Evolutionary conservation across 2,113 vertebrate species (phyloP), one percentile per base, ranked within the genome.

Genomic region (Halichoeres trimaculatus): DNA sequence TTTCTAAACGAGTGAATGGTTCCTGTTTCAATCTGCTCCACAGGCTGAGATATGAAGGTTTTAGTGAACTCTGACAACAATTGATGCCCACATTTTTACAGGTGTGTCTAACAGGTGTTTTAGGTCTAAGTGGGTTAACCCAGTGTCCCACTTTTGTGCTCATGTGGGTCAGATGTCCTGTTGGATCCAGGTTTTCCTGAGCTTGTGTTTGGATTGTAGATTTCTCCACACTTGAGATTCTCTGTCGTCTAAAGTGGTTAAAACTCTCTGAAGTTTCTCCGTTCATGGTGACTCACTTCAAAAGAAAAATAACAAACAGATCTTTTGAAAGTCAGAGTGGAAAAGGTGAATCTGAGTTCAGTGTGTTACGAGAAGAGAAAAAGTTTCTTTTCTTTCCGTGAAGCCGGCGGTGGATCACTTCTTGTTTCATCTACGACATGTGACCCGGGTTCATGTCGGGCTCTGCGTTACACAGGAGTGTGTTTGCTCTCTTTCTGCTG

Each of bases 251-350:
- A n/a, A 26, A 48, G 10, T 30, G 16, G 13, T 23, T 48, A 19
- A 16, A 35, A 24, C 35, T 30, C 10, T n/a, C 43, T 19, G 17
- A 20, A 38, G 17, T 48, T 22, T 48, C 43, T 26, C 45, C 6
- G 60, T 2, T 50, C 41, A 10, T 30, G 22, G 19, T 3, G 12
- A 54, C 23, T 30, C 50, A 7, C 51, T 55, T 63, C 40, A 38
- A 30, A 65, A 6, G 17, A 16, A 34, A 8, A 59, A n/a, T 50
- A 57, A 40, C 34, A 70, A 51, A 77, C 41, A 50, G 41, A 43
- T 30, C 30, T 30, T 30, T 30, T 30, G 30, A 30, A 30, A 30
- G 30, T 30, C 30, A 30, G 30, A 30, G 30, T 30, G 30, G 30
- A 30, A 30, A 30, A 30, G 30, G 30, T 30, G 30, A 30, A 6